Base-by-base conservation (phyloP, 1,140 invertebrate species). In the Teleopsis dalmanni region DNA sequence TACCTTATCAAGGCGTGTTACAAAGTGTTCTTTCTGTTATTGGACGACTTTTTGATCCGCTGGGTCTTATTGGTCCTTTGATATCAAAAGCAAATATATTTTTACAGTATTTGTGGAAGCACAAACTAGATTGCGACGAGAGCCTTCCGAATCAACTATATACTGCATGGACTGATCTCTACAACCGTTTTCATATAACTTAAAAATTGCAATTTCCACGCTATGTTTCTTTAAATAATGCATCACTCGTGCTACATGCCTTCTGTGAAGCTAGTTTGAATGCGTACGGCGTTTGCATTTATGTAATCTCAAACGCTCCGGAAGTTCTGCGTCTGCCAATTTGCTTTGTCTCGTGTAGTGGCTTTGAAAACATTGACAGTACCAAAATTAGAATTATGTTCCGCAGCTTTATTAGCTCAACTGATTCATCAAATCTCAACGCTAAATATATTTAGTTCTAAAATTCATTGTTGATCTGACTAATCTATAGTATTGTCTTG, bases 231-330 rank as follows among this genome's bases (percentile, higher is more conserved):
- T 13, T 23, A 2, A 4, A 7, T 26, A 8, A 43, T 43, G 13
- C 29, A 5, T 16, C 9, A n/a, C 23, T 47, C 18, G 45, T 48
- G 19, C 33, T 53, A 23, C 60, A 71, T 47, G 64, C 62, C 13
- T 76, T 73, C 53, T 58, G 48, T 11, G 72, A 75, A 52, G 65
- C 67, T 0, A 66, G 60, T 6, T 48, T 62, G 45, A 44, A 31
- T 0, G 71, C 62, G 4, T 75, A 72, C 53, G 71, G 62, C 6
- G 57, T 63, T 25, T 57, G 55, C 8, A 47, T 67, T 22, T 70
- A 65, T 55, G 19, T 65, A 7, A 47, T 59, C 38, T 48, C 53
- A 0, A 36, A 47, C 23, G 45, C 49, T 45, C 18, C 43, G 22
- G 37, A 50, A 18, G 31, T 48, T 8, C 14, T 52, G 2, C 48